phyloP scores from a whole-genome alignment of 2,113 vertebrate genomes.

The Castor canadensis region DNA sequence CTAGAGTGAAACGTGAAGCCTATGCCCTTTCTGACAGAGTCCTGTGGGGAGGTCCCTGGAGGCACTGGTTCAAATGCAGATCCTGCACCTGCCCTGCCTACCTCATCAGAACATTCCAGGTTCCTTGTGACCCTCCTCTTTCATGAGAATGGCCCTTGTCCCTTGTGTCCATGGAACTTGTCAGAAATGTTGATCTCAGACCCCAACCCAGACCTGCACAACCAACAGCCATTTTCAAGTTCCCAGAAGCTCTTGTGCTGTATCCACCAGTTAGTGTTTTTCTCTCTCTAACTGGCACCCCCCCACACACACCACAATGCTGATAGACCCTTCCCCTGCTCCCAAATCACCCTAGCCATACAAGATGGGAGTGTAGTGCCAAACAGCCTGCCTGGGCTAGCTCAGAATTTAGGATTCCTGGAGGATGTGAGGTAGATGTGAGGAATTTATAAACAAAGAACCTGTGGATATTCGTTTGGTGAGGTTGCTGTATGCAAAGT shows the following conservation, averaged over 20 bases:
- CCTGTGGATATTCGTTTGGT: neutral
- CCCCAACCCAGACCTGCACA: neutral
- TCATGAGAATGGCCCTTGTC: neutral
- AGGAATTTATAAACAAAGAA: neutral
- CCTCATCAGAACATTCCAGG: neutral
- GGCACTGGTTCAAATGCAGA: neutral
- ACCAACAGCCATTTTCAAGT: neutral
- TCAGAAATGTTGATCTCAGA: neutral
- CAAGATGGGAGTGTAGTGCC: neutral
- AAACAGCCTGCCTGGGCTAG: neutral
- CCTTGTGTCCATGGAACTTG: neutral
- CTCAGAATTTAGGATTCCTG: neutral
- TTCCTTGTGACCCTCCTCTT: neutral
- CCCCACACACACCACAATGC: too few species aligned
- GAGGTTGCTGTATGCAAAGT: neutral
- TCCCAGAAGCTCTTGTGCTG: neutral
- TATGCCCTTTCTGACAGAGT: neutral
- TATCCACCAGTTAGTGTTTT: neutral
- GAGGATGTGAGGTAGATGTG: neutral
- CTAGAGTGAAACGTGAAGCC: neutral
- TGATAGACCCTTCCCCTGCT: neutral
- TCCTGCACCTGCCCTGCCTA: neutral
- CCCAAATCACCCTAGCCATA: neutral
- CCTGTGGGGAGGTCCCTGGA: neutral
- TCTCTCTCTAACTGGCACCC: neutral